These are phyloP conservation scores for Xerus rutilus DNA, from an alignment of 2,797 vertebrate species.

Conservation along the genomic window DNA sequence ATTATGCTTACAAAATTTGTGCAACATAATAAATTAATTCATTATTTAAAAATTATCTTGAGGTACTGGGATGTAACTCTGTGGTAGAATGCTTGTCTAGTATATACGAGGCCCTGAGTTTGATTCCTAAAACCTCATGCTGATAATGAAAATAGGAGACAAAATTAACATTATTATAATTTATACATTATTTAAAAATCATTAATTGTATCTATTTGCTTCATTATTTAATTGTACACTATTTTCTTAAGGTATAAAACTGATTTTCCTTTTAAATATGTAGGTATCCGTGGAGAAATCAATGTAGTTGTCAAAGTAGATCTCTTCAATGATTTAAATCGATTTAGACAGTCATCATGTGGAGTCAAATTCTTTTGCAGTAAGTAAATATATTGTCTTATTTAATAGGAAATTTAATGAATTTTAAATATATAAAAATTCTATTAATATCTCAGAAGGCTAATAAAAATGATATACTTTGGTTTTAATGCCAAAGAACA, in stretches of 20 bases:
- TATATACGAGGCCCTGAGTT: neutral
- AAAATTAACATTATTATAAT: neutral
- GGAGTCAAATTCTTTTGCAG: slow-evolving; percentile 99
- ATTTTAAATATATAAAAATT: slow-evolving; percentile 49
- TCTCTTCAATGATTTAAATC: slow-evolving; percentile 98
- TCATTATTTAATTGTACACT: slow-evolving; percentile 40
- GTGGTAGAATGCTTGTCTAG: neutral
- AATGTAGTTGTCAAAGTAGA: slow-evolving; percentile 98
- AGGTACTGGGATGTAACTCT: neutral
- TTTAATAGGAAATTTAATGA: slow-evolving; percentile 32
- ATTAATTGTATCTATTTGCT: slow-evolving; percentile 23
- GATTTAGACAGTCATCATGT: slow-evolving; percentile 98
- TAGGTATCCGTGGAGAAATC: slow-evolving; percentile 98
- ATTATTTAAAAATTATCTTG: slow-evolving; percentile 54
- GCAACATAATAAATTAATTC: neutral
- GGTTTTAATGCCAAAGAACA: slow-evolving; percentile 38
- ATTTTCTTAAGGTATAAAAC: slow-evolving; percentile 37
- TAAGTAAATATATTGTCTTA: slow-evolving; percentile 88
- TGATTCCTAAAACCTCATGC: neutral
- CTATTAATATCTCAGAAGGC: slow-evolving; percentile 34
- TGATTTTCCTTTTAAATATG: slow-evolving; percentile 68
- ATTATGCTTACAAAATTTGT: neutral
- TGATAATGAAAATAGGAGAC: neutral
- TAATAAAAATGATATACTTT: slow-evolving; percentile 47
- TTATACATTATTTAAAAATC: slow-evolving; percentile 1